Base-by-base conservation (phyloP, 2,797 vertebrate genomes). In the Heterohyrax brucei region DNA sequence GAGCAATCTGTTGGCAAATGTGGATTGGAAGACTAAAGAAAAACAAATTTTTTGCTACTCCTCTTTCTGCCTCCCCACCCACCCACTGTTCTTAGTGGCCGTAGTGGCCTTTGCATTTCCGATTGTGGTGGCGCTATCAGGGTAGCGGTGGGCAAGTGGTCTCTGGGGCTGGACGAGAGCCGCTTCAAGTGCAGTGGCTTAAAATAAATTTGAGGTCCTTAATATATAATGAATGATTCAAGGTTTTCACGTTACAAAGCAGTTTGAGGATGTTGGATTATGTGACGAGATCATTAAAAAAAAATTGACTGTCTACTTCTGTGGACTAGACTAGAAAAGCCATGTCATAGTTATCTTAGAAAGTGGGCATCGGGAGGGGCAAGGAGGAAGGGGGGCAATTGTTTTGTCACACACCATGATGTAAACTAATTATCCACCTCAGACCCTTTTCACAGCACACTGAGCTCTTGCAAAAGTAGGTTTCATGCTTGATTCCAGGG, bases 391-490 rank as follows among this genome's bases (percentile, higher is more conserved):
- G 50, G 30, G 91, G 46, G 30, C 6, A 18, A 61, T 82, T 73
- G 92, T 76, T 94, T 81, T 50, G 39, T 89, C 90, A 89, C 88
- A 56, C 94, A 75, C 94, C 95, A 80, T 77, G 73, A 93, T 93
- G 88, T 94, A 94, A 94, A 90, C 95, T 95, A 94, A 92, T 94
- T 95, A 97, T 91, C 87, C 81, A 90, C 87, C 94, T 95, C 28
- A 70, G 81, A 89, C 95, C 96, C 95, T 96, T 72, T 96, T 94
- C 92, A 80, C 70, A 28, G 96, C 82, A 95, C 92, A 33, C 94
- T 95, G 97, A 64, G 92, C 91, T 91, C 85, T 46, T 90, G 3
- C 22, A 2, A 80, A 88, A 96, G 89, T 78, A 24, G 83, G 30
- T 95, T 97, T 96, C 80, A 4, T 19, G 83, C 77, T 68, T 91